Conservation (phyloP, 2,888 invertebrate genomes). For the Pantelozetes paolii region DNA sequence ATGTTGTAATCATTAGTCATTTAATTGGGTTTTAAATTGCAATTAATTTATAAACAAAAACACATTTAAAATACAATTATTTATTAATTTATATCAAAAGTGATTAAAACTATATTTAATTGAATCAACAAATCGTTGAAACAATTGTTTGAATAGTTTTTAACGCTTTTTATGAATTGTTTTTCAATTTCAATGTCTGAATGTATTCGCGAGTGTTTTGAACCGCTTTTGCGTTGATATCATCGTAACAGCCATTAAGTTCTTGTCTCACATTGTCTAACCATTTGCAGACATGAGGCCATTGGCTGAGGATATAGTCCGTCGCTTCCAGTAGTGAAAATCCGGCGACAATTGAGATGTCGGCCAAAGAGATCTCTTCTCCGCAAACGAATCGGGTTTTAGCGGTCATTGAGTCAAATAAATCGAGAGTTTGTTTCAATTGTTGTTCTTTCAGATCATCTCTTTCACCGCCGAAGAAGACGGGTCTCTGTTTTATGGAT, state of each 20-base stretch:
- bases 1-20: not conserved
- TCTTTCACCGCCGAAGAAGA: conserved; percentile 7
- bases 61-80: too few species aligned
- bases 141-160: not conserved
- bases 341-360: conserved; percentile 64
- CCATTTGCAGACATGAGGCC: conserved; percentile 43
- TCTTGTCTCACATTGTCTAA: conserved; percentile 43
- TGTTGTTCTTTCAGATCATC: not conserved
- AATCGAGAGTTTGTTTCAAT: conserved; percentile 17
- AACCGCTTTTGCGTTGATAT: conserved; percentile 44
- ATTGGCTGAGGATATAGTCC: not conserved
- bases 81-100: too few species aligned
- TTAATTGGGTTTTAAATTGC: not conserved
- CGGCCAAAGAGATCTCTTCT: conserved; percentile 66
- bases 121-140: not conserved
- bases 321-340: conserved; percentile 65
- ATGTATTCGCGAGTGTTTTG: conserved; percentile 37
- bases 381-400: conserved; percentile 3
- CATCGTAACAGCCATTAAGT: conserved; percentile 42
- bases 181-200: conserved; percentile 10
- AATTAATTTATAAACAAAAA: not conserved
- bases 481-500: conserved; percentile 51
- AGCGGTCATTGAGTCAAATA: not conserved
- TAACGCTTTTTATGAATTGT: not conserved
- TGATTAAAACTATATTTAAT: not conserved